Evolutionary conservation across 2,888 invertebrate species (phyloP).

Genomic region (Trachelus troglodyta): DNA sequence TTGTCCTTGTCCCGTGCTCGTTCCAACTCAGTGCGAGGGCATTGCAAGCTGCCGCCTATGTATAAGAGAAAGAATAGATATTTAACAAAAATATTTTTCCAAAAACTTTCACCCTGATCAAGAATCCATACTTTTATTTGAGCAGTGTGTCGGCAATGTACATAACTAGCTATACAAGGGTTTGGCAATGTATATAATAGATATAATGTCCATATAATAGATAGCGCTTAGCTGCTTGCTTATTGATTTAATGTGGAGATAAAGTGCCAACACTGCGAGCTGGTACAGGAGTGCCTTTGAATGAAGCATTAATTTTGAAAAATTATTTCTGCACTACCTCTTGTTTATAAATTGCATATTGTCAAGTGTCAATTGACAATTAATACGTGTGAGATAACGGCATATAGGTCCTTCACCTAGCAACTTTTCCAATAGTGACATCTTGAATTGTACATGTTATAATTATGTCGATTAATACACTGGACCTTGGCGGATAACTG

Average conservation of each 20-base stretch:
- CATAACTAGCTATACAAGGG: slow-evolving; percentile 47
- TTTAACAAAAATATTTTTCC: neutral
- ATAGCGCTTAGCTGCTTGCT: slow-evolving; percentile 2
- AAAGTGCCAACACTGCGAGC: neutral
- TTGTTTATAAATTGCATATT: neutral
- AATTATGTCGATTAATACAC: neutral
- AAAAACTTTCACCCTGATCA: neutral
- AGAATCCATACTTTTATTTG: neutral
- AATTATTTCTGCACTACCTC: neutral
- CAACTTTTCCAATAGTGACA: neutral
- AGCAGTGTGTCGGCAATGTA: neutral
- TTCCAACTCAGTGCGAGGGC: slow-evolving; percentile 31
- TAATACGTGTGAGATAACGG: neutral
- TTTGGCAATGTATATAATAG: slow-evolving; percentile 50
- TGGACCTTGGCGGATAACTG: neutral
- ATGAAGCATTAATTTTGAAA: neutral
- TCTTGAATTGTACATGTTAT: neutral
- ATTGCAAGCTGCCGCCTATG: slow-evolving; percentile 40
- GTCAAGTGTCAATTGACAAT: neutral
- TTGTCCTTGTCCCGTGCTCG: slow-evolving; percentile 30
- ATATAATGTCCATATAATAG: slow-evolving; percentile 20
- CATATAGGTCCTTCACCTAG: neutral
- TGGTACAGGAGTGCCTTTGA: neutral
- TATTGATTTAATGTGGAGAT: slow-evolving; percentile 8
- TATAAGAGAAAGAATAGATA: slow-evolving; percentile 10